phyloP scores from a whole-genome alignment of 2,113 vertebrate species.

The Bos taurus region DNA sequence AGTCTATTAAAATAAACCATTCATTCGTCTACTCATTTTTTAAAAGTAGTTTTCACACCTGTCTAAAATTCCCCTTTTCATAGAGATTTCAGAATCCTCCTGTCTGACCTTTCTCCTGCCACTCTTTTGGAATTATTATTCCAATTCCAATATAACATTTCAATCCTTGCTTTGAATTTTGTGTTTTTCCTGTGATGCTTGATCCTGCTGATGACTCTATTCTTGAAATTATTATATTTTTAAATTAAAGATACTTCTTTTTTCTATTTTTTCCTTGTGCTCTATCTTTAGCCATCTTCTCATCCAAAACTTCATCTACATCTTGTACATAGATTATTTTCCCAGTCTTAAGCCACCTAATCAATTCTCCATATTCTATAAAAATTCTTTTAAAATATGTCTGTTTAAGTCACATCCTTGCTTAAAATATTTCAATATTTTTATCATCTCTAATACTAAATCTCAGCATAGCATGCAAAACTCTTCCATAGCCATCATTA shows the following conservation, averaged over 20 bases:
- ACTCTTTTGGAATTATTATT: not conserved
- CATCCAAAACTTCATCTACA: not conserved
- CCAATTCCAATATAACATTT: not conserved
- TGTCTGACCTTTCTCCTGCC: not conserved
- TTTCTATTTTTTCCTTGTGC: not conserved
- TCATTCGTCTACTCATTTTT: not conserved
- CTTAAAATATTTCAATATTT: not conserved
- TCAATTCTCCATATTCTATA: not conserved
- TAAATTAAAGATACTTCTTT: not conserved
- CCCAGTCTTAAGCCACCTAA: not conserved
- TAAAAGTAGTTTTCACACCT: not conserved
- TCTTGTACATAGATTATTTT: not conserved
- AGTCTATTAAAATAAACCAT: not conserved
- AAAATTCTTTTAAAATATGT: not conserved
- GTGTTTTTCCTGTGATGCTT: not conserved
- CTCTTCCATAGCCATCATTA: not conserved
- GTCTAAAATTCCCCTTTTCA: not conserved
- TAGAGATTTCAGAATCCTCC: not conserved
- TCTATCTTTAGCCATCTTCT: not conserved
- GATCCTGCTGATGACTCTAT: not conserved
- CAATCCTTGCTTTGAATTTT: not conserved
- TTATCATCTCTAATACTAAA: not conserved
- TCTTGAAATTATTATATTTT: not conserved
- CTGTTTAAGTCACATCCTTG: not conserved
- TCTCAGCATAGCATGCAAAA: not conserved